Evolutionary conservation across 2,797 vertebrate genomes (phyloP).

Genomic region (Pangasius sanitwongsei): DNA sequence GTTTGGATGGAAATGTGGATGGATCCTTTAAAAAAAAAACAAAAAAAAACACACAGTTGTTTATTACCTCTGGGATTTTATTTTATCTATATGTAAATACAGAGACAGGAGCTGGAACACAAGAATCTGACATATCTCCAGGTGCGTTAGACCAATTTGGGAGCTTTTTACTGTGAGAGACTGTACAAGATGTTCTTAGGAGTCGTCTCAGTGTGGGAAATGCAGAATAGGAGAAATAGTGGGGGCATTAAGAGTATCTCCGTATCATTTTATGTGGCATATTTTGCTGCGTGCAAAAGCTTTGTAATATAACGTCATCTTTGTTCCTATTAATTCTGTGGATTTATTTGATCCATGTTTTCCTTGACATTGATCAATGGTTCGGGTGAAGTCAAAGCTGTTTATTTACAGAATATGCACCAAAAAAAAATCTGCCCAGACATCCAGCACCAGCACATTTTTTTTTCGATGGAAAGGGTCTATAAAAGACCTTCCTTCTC

Average conservation of each 20-base stretch:
- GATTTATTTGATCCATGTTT: neutral
- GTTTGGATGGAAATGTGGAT: neutral
- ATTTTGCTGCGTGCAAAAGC: neutral
- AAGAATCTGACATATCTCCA: neutral
- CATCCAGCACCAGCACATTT: neutral
- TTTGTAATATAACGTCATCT: neutral
- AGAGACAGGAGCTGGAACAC: neutral
- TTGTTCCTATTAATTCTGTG: too few species aligned
- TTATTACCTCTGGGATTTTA: slow-evolving; percentile 8
- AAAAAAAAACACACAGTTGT: neutral
- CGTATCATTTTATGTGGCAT: neutral
- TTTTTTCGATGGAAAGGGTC: neutral
- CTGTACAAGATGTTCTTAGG: neutral
- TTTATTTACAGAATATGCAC: neutral
- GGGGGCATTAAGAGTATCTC: neutral
- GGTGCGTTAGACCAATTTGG: neutral
- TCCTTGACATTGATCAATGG: neutral
- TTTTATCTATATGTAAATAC: slow-evolving; percentile 28
- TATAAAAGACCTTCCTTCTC: neutral
- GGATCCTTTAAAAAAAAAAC: neutral
- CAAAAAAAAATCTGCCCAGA: neutral
- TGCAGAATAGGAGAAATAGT: neutral
- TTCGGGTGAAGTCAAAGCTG: neutral
- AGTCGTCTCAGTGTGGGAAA: neutral
- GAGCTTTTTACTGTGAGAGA: neutral